Base-by-base conservation (phyloP, 2,888 invertebrate genomes). In the Ormyrus rosae region DNA sequence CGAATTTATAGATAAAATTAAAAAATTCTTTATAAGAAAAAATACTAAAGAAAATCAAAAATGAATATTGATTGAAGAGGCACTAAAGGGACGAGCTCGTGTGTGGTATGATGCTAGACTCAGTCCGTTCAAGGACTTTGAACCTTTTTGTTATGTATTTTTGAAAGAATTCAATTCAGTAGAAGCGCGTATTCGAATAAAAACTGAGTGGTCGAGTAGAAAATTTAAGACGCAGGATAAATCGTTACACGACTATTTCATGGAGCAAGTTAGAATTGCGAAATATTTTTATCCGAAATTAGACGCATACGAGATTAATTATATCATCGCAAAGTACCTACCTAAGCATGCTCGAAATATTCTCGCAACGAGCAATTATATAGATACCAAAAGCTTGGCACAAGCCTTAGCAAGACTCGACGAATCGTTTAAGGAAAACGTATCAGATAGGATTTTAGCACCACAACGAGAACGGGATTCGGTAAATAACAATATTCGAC, bases 261-360 rank as follows among this genome's bases (percentile, higher is more conserved):
- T n/a, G 1, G 56, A 63, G n/a, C n/a, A n/a, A n/a, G n/a, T n/a
- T n/a, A n/a, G n/a, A n/a, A n/a, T n/a, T n/a, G n/a, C n/a, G n/a
- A n/a, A n/a, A n/a, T n/a, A n/a, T n/a, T n/a, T n/a, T n/a, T n/a
- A n/a, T n/a, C n/a, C n/a, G n/a, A n/a, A n/a, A n/a, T n/a, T n/a
- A n/a, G n/a, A n/a, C n/a, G n/a, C n/a, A n/a, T 9, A 60, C n/a
- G 78, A 78, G 34, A 67, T 72, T 1, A 78, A 78, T 67, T 78
- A 13, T 13, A 72, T 34, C 9, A 78, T 78, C 6, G 51, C 72
- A 7, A 58, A 53, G 4, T 67, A 78, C 11, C 10, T 78, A n/a
- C 78, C 78, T 1, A 51, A 72, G 19, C 48, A 55, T 0, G 78
- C 45, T 4, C 48, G 78, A 1, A 71, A 78, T 9, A 67, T 67